A percentile compares a stretch with the other conserved stretches of the same genome.
Conservation (phyloP, 2,888 invertebrate species). For the Lepetodrilus schrolli region DNA sequence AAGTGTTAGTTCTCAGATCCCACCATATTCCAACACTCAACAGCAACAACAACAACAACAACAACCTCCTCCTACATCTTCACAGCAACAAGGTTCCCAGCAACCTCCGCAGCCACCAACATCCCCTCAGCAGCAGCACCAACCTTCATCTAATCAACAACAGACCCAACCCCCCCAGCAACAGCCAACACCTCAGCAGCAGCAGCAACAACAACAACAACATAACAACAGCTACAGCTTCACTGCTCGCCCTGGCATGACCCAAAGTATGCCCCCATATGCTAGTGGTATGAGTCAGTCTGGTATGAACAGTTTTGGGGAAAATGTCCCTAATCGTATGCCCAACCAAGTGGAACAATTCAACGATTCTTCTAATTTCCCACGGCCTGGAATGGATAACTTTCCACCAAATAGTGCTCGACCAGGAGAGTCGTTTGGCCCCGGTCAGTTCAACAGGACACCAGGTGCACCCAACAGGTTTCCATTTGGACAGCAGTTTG, state of each 20-base stretch:
- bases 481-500: slow-evolving; percentile 66
- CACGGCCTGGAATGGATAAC: not conserved
- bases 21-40: slow-evolving; percentile 42
- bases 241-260: not conserved
- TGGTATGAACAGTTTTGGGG: not conserved
- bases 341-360: slow-evolving; percentile 13
- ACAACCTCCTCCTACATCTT: slow-evolving; percentile 28
- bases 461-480: slow-evolving; percentile 41
- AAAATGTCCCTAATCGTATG: not conserved
- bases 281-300: slow-evolving; percentile 9
- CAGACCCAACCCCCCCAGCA: slow-evolving; percentile 1
- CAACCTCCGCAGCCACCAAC: slow-evolving; percentile 30
- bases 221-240: slow-evolving; percentile 7
- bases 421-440: slow-evolving; percentile 19
- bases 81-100: slow-evolving; percentile 18
- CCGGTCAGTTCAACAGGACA: slow-evolving; percentile 16
- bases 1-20: slow-evolving; percentile 47
- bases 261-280: slow-evolving; percentile 26
- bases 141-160: slow-evolving; percentile 41
- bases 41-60: slow-evolving; percentile 24
- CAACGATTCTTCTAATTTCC: not conserved
- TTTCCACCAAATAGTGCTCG: slow-evolving; percentile 21
- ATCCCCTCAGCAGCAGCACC: slow-evolving; percentile 28
- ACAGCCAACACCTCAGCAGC: slow-evolving; percentile 44
- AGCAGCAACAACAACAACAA: not conserved